These are phyloP conservation scores for Neosilurus hyrtlii DNA, from an alignment of 2,797 vertebrate species.

Conservation along the genomic window DNA sequence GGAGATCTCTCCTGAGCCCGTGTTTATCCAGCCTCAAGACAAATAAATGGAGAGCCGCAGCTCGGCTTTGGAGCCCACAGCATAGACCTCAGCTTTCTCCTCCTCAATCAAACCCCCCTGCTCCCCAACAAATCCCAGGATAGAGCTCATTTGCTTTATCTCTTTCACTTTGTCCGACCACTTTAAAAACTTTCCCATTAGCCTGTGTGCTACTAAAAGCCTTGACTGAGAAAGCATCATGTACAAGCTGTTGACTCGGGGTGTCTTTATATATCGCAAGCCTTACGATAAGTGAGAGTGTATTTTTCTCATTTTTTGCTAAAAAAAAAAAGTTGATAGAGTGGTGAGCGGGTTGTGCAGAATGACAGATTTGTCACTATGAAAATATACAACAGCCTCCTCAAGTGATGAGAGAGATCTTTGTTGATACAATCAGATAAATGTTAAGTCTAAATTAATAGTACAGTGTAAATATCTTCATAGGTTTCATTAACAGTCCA, in stretches of 20 bases:
- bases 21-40: conserved; percentile 58
- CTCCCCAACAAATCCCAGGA: too few relatives aligned
- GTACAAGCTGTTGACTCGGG: not conserved
- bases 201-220: not conserved
- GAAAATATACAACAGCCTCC: conserved; percentile 31
- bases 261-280: too few relatives aligned
- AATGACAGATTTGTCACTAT: not conserved
- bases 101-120: not conserved
- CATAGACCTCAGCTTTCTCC: not conserved
- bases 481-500: conserved; percentile 19
- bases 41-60: conserved; percentile 53
- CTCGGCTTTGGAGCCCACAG: conserved; percentile 43
- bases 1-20: conserved; percentile 39
- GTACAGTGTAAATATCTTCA: conserved; percentile 1
- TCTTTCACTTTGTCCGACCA: not conserved
- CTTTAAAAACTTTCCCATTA: not conserved
- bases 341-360: not conserved
- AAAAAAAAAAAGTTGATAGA: conserved; percentile 17
- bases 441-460: conserved; percentile 15
- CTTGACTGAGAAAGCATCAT: not conserved
- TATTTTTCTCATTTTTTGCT: conserved; percentile 33
- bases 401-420: not conserved
- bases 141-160: not conserved
- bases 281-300: not conserved
- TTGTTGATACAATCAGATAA: conserved; percentile 1